Base-by-base conservation (phyloP, 2,888 invertebrate species). In the Aleiodes testaceus region DNA sequence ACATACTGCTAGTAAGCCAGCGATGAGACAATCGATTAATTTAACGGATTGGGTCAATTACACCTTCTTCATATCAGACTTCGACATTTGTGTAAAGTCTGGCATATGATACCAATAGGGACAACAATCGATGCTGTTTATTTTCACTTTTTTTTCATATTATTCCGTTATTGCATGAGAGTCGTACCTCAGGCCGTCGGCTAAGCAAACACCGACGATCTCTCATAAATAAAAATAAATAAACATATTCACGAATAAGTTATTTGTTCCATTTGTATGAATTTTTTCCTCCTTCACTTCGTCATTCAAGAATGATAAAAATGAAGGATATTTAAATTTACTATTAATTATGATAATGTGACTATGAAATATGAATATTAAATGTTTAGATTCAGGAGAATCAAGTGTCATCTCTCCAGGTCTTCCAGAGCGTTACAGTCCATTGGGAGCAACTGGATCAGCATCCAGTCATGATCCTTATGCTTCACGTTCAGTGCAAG, bases 351-450 rank as follows among this genome's bases (percentile, higher is more conserved):
- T 52, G 52, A 52, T 16, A 7, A 36, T 14, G 4, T 16, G 6
- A 63, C 11, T 22, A 53, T 12, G 12, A 26, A 53, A 26, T 20
- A 22, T 12, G 12, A 26, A 53, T 14, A 55, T 36, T 52, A 36
- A 11, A 47, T 30, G 75, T 82, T 14, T 77, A 87, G 87, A 86
- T 75, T 87, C 87, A 1, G 85, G 82, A 0, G 87, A 87, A 75
- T 86, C 86, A 71, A 87, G 86, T 75, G 86, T 87, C 16, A 87
- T 87, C 63, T 87, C 87, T 0, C 87, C 87, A 5, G 87, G 87
- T 45, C 76, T 87, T 36, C 87, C 87, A n/a, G 87, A 87, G 70
- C 85, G 86, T 22, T 87, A 86, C 74, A 87, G 87, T 78, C 87
- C 87, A 9, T 68, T 86, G 30, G 85, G 83, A 3, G 84, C 85